Base-by-base conservation (phyloP, 2,888 invertebrate species). In the Antheraea assamensis region DNA sequence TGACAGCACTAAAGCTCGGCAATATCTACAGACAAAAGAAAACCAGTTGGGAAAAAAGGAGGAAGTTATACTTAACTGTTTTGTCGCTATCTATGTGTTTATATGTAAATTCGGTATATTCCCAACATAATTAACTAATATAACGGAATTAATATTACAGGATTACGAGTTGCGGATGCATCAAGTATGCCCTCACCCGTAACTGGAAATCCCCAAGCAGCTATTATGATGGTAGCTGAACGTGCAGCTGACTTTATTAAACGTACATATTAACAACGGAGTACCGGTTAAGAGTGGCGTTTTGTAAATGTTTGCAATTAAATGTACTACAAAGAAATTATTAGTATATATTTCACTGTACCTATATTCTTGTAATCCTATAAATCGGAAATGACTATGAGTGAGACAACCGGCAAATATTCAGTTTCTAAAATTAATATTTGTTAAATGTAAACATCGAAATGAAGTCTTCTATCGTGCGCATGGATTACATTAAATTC, bases 171-270 rank as follows among this genome's bases (percentile, higher is more conserved):
- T 3, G 93, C 93, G 72, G 96, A 96, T 80, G 95, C 96, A 0
- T 95, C 96, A 3, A 87, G 95, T 3, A 95, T 95, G 88, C 95
- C 96, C 0, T 86, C 85, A 30, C 92, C 90, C 74, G 80, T 85
- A n/a, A 81, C 86, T 0, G 89, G 95, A 3, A 95, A 95, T 83
- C 95, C 95, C 0, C 95, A 95, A 71, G 95, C 89, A 0, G 88
- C 95, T 3, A 91, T 95, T 75, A 95, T 95, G 93, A 93, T 95
- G 92, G 93, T 96, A 35, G 95, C 95, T 2, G 95, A 95, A 76
- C 89, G 92, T 76, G 94, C 90, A 2, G 93, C 94, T 0, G 86
- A 87, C 35, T 83, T 90, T 78, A 92, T 95, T 77, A 74, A 74
- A 30, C 35, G 70, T 27, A 42, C 24, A 42, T 49, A 66, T 30